Percentiles rank a stretch among this genome's conserved stretches.
Conservation (phyloP, 2,797 vertebrate genomes). For the Sebastes trivittatus region DNA sequence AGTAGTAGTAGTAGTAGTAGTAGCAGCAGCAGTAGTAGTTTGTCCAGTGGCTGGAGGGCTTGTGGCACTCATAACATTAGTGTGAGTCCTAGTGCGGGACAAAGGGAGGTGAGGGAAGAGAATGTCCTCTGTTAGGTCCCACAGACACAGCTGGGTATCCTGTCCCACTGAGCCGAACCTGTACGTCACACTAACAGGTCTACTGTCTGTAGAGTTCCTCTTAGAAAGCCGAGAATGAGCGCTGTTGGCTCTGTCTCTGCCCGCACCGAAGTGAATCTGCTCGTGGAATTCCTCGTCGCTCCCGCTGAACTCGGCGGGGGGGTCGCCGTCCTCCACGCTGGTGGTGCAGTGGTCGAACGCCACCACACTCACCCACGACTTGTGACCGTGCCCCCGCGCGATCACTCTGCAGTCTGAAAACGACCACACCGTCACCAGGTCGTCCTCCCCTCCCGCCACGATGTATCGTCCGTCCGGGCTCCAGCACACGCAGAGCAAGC, state of each 20-base stretch:
- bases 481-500: constrained; percentile 95
- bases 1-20: constrained; percentile 9
- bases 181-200: constrained; percentile 93
- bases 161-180: constrained; percentile 96
- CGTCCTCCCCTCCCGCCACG: constrained; percentile 95
- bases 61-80: constrained; percentile 96
- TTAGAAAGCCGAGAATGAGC: constrained; percentile 95
- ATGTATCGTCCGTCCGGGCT: constrained; percentile 98
- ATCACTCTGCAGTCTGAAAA: constrained; percentile 93
- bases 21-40: constrained; percentile 36
- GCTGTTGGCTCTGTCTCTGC: constrained; percentile 88
- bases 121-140: constrained; percentile 99
- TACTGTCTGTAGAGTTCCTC: constrained; percentile 96
- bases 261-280: constrained; percentile 86
- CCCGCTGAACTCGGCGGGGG: constrained; percentile 90
- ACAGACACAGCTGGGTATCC: constrained; percentile 97
- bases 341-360: constrained; percentile 96
- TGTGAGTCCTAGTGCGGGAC: constrained; percentile 96
- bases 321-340: constrained; percentile 91
- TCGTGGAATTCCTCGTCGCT: constrained; percentile 97
- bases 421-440: constrained; percentile 96
- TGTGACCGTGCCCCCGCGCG: constrained; percentile 93
- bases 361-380: constrained; percentile 97
- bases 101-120: constrained; percentile 97
- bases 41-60: constrained; percentile 83